A percentile compares a stretch with the other conserved stretches of the same genome.
These are phyloP conservation scores for Sylvilagus floridanus DNA, from an alignment of 2,797 vertebrate genomes.

Conservation along the genomic window DNA sequence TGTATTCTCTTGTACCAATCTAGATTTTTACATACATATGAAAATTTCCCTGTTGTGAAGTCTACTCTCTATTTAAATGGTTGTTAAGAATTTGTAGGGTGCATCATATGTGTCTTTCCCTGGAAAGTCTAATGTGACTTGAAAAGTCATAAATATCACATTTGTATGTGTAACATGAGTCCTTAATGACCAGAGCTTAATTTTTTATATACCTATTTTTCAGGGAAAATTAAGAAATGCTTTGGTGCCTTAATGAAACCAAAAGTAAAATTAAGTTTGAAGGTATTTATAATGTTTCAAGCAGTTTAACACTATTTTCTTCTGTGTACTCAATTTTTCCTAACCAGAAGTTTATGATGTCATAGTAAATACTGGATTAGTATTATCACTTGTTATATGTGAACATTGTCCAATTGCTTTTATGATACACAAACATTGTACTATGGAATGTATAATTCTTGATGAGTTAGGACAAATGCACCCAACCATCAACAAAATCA, in stretches of 20 bases:
- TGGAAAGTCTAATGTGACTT: background rate
- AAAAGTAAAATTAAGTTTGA: background rate
- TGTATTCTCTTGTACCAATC: background rate
- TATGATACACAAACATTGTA: background rate
- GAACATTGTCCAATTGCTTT: background rate
- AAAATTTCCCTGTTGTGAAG: background rate
- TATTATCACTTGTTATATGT: background rate
- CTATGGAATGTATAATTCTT: background rate
- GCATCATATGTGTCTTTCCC: background rate
- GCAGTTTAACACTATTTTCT: background rate
- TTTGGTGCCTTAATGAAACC: background rate
- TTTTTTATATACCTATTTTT: background rate
- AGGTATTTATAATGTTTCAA: background rate
- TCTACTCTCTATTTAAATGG: background rate
- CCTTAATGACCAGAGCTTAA: background rate
- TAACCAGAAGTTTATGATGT: background rate
- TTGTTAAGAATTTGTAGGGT: background rate
- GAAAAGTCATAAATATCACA: background rate
- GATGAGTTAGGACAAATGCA: background rate
- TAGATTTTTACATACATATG: background rate
- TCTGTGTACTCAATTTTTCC: background rate
- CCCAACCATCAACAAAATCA: background rate
- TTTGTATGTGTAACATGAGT: background rate
- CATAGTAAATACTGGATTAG: background rate
- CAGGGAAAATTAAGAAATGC: background rate